phyloP scores from a whole-genome alignment of 2,113 vertebrate species.

The Chionodraco myersi region DNA sequence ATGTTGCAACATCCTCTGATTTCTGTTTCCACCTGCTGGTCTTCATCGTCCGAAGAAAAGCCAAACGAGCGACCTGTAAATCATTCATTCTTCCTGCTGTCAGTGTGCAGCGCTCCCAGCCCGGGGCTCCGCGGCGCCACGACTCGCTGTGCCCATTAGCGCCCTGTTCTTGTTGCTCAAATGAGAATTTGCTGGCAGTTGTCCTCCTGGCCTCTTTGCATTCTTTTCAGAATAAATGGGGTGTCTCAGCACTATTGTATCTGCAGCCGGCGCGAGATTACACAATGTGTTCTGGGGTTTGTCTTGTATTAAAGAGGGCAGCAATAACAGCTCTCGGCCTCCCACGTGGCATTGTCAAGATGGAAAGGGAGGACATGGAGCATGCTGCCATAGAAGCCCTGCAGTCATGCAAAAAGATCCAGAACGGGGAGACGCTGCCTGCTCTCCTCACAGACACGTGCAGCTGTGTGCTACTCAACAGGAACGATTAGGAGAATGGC shows the following conservation, averaged over 20 bases:
- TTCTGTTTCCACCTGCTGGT: neutral
- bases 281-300: conserved; percentile 17
- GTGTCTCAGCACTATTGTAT: conserved; percentile 49
- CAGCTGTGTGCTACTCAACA: neutral
- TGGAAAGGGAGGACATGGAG: conserved; percentile 47
- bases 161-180: conserved; percentile 51
- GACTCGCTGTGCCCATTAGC: conserved; percentile 65
- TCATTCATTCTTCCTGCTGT: conserved; percentile 60
- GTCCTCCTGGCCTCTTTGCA: conserved; percentile 50
- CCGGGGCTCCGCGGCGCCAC: conserved; percentile 32
- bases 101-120: conserved; percentile 47
- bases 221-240: conserved; percentile 60
- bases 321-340: conserved; percentile 37
- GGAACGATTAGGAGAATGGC: neutral
- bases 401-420: conserved; percentile 35
- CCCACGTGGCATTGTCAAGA: conserved; percentile 44
- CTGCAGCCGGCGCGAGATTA: conserved; percentile 25
- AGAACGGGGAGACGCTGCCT: conserved; percentile 29
- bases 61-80: conserved; percentile 41
- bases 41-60: conserved; percentile 13
- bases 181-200: conserved; percentile 63
- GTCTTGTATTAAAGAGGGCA: conserved; percentile 21
- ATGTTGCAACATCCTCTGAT: conserved; percentile 12
- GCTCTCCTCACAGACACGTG: conserved; percentile 21
- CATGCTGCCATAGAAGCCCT: conserved; percentile 44